Conservation (phyloP, 2,888 invertebrate species). For the Keiferia lycopersicella region DNA sequence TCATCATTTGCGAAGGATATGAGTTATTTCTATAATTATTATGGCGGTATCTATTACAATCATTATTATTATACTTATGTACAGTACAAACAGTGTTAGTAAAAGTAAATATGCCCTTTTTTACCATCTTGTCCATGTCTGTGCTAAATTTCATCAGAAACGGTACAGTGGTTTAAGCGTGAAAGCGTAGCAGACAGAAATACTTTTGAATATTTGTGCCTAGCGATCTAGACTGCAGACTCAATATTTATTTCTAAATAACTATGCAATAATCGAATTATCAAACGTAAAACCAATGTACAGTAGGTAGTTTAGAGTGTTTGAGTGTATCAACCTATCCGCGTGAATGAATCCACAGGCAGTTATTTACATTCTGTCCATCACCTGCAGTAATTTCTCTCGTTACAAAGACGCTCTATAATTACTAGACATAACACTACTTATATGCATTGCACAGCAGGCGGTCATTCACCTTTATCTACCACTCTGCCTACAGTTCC, state of each 20-base stretch:
- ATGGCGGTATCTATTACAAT: not conserved
- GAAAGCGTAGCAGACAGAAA: too few relatives aligned
- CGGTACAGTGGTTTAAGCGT: too few relatives aligned
- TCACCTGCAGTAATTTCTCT: constrained; percentile 8
- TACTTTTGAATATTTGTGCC: too few relatives aligned
- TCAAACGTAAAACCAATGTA: too few relatives aligned
- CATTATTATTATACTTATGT: not conserved
- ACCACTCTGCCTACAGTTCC: not conserved
- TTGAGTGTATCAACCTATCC: not conserved
- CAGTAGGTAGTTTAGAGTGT: too few relatives aligned
- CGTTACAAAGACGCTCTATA: not conserved
- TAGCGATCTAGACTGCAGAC: too few relatives aligned
- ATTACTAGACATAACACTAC: constrained; percentile 7
- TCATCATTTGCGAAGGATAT: constrained; percentile 6
- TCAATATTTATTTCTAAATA: too few relatives aligned
- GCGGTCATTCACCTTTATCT: not conserved
- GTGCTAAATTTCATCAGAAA: too few relatives aligned
- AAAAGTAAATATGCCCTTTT: too few relatives aligned
- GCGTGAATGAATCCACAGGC: constrained; percentile 19
- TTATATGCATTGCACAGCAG: not conserved
- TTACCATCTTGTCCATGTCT: too few relatives aligned
- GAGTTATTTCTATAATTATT: constrained; percentile 3
- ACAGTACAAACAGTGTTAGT: too few relatives aligned
- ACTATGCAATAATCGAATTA: too few relatives aligned
- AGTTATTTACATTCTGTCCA: not conserved